These are phyloP conservation scores for Montipora efflorescens DNA, from an alignment of 64 coral and sea anemone genomes.

Conservation along the genomic window DNA sequence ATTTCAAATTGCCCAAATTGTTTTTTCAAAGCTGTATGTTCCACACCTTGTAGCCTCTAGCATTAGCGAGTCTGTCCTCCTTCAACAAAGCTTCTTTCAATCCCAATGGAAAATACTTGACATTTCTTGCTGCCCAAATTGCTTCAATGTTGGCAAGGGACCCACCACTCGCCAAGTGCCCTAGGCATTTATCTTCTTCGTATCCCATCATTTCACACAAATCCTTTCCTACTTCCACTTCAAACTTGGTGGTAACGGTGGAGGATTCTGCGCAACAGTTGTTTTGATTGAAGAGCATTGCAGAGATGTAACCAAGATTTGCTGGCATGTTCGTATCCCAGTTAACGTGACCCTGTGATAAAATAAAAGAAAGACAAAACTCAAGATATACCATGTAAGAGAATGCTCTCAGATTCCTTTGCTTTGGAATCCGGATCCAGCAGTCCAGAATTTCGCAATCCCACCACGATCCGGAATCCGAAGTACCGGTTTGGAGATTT, in stretches of 20 bases:
- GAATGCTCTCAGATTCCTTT: no score
- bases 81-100: slow-evolving; percentile 65
- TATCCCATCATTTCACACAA: slow-evolving; percentile 85
- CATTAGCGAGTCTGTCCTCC: slow-evolving; percentile 45
- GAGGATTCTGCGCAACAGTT: slow-evolving; percentile 69
- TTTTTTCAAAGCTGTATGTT: not conserved
- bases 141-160: slow-evolving; percentile 76
- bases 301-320: slow-evolving; percentile 72
- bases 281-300: slow-evolving; percentile 81
- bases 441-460: no score
- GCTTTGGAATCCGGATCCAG: no score
- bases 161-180: slow-evolving; percentile 59
- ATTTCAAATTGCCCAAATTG: not conserved
- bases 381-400: no score
- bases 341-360: slow-evolving; percentile 60
- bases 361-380: no score
- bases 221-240: slow-evolving; percentile 73
- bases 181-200: slow-evolving; percentile 21
- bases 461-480: no score
- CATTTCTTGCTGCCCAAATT: slow-evolving; percentile 73
- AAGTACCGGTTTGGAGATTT: no score
- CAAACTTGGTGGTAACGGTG: slow-evolving; percentile 72
- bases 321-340: slow-evolving; percentile 75
- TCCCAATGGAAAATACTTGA: slow-evolving; percentile 71
- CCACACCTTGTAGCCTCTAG: slow-evolving; percentile 49